These are phyloP conservation scores for Luidia sarsii DNA, from an alignment of 53 echinoderm and acorn worm genomes.

Conservation along the genomic window DNA sequence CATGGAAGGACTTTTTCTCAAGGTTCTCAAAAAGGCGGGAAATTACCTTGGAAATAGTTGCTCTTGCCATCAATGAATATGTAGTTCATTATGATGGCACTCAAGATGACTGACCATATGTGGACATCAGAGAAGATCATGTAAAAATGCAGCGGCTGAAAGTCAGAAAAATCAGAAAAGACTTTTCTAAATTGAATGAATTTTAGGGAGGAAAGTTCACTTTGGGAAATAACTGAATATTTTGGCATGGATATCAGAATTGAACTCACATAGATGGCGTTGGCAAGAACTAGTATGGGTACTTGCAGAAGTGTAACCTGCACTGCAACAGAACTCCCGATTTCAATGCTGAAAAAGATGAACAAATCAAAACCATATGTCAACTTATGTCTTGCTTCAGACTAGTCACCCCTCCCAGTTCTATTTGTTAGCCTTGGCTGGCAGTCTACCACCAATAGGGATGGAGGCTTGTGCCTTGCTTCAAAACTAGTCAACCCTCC, in stretches of 20 bases:
- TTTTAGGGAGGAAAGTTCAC: neutral
- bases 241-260: too few relatives aligned
- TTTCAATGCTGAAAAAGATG: slow-evolving; percentile 75
- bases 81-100: slow-evolving; percentile 94
- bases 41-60: slow-evolving; percentile 92
- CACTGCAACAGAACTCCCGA: slow-evolving; percentile 92
- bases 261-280: slow-evolving; percentile 78
- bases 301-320: slow-evolving; percentile 92
- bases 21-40: neutral
- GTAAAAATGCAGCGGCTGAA: slow-evolving; percentile 66
- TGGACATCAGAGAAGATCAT: slow-evolving; percentile 92
- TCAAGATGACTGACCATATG: slow-evolving; percentile 94
- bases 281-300: slow-evolving; percentile 70
- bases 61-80: slow-evolving; percentile 94
- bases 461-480: too few relatives aligned
- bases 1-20: too few relatives aligned
- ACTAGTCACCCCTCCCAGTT: too few relatives aligned
- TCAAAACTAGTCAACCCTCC: too few relatives aligned
- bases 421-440: too few relatives aligned
- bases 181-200: too few relatives aligned
- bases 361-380: neutral
- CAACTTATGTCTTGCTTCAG: too few relatives aligned
- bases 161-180: neutral
- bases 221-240: neutral
- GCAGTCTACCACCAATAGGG: too few relatives aligned